Base-by-base conservation (phyloP, 2,797 vertebrate genomes). In the Neosilurus hyrtlii region DNA sequence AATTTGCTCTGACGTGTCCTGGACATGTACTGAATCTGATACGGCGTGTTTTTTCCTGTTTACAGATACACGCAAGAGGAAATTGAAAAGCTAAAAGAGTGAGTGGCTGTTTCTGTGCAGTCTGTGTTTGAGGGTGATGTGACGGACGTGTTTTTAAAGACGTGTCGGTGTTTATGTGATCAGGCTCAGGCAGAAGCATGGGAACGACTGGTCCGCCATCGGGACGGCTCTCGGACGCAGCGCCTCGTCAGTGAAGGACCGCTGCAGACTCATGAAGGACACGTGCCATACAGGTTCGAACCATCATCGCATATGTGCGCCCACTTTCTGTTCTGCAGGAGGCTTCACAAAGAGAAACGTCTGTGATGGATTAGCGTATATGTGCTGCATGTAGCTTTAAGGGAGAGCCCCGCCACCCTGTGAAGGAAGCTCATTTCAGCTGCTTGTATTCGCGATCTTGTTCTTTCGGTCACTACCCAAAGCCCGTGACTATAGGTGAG, bases 191-290 rank as follows among this genome's bases (percentile, higher is more conserved):
- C 92, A 95, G 90, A 97, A 97, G 87, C 97, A 99, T 0, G 97
- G 97, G 30, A 99, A 99, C 3, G 97, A 99, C 86, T 99, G 97
- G 97, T 97, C 97, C 52, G 98, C 98, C 0, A 99, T 99, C 86
- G 98, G 98, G 85, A 96, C 96, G 2, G 96, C 96, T 22, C 94
- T 99, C 76, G 97, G 97, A 43, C 96, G 98, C 86, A 99, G 98
- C 65, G 97, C 98, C 10, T 99, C 98, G 0, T 99, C 98, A 1
- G 97, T 99, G 18, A 99, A 99, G 91, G 97, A 99, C 89, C 96
- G 97, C n/a, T 99, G 98, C 87, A 92, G 97, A 2, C 91, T 99
- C 82, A 99, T 99, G 97, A 99, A 99, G 92, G 98, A 99, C 89
- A 99, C 97, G 2, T 99, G 97, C 90, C 99, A 98, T 92, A 99